Percentiles rank a stretch among this genome's conserved stretches.
Conservation (phyloP, 1,140 invertebrate genomes). For the Choristoneura fumiferana region DNA sequence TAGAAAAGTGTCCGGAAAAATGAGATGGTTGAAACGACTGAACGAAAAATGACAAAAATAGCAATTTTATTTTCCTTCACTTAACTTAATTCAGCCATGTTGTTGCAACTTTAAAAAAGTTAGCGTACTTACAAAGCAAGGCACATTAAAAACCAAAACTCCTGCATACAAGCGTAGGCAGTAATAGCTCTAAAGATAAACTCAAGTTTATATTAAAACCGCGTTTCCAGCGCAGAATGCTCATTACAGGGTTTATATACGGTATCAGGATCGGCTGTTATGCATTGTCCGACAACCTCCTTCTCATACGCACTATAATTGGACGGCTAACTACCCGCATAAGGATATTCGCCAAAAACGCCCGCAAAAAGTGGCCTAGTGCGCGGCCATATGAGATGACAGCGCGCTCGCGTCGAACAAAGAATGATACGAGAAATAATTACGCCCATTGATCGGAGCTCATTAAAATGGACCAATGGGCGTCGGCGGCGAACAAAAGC, state of each 20-base stretch:
- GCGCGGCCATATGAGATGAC: conserved; percentile 59
- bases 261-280: neutral
- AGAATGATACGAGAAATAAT: conserved; percentile 75
- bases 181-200: conserved; percentile 21
- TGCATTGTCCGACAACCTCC: conserved; percentile 20
- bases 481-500: conserved; percentile 46
- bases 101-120: too few relatives aligned
- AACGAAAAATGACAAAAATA: too few relatives aligned
- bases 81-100: too few relatives aligned
- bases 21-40: too few relatives aligned
- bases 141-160: conserved; percentile 15
- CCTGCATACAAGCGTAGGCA: conserved; percentile 8
- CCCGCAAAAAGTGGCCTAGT: conserved; percentile 50
- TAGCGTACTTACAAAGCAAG: conserved; percentile 1
- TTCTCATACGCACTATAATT: conserved; percentile 19
- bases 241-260: neutral
- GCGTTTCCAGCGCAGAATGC: neutral
- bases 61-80: too few relatives aligned
- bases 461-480: conserved; percentile 70
- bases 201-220: conserved; percentile 7
- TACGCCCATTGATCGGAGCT: conserved; percentile 72
- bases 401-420: conserved; percentile 58
- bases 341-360: conserved; percentile 64
- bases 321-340: conserved; percentile 36
- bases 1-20: too few relatives aligned